Evolutionary conservation across 1,140 invertebrate species (phyloP), one percentile per base, ranked within the genome.

Genomic region (Temnothorax longispinosus): DNA sequence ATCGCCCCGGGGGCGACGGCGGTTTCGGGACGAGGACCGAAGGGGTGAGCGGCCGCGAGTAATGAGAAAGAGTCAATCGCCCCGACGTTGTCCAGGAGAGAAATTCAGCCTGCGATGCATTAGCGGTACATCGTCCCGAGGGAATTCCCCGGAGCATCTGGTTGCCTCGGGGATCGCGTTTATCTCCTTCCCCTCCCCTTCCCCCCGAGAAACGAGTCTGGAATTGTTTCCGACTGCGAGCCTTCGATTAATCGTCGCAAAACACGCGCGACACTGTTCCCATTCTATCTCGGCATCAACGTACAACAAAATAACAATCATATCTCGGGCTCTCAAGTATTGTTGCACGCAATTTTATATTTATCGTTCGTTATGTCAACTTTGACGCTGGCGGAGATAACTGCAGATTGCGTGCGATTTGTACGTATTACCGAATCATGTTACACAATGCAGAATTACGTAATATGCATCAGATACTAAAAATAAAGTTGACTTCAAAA

Each of bases 21-120:
- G 78, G 65, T 87, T 85, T 77, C 44, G 41, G 77, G 47, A 71
- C 54, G n/a, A 82, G 41, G 52, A 47, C 44, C n/a, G 65, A 82
- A 87, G 69, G 77, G 77, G 77, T 71, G 81, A 85, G 71, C 62
- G 74, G 74, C 27, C 87, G 38, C 72, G 87, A 67, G 82, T 88
- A 88, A 88, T 85, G 87, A 88, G 87, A 88, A 88, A 88, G 87
- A 88, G 87, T 88, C 74, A 77, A 88, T 88, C 80, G 84, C 72
- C 52, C 38, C 81, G 86, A 52, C 60, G 60, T 69, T 80, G 76
- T 87, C 86, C 64, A 72, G 47, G 86, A 87, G 86, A 87, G 67
- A 76, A 76, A 88, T 38, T 18, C n/a, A 67, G 52, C 64, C 81
- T 47, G 67, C 75, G 84, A 88, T 88, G 74, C 82, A 88, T 86